Evolutionary conservation across 35 echinoderm and acorn worm genomes (phyloP).

Genomic region (Diadema setosum): DNA sequence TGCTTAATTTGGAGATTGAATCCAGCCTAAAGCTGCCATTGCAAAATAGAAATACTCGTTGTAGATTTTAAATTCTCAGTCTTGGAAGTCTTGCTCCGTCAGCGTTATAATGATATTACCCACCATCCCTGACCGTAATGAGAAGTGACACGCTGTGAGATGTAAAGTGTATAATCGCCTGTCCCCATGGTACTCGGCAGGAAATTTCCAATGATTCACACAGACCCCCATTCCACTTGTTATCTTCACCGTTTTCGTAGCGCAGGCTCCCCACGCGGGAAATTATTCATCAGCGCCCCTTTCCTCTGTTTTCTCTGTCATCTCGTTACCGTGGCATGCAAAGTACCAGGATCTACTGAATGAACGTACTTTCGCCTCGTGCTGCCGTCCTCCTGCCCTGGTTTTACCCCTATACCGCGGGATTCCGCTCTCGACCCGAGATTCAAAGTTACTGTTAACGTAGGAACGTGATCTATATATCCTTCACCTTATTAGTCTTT

Average conservation of each 20-base stretch:
- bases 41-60: too few relatives aligned
- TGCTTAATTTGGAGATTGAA: too few relatives aligned
- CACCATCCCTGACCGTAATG: not conserved
- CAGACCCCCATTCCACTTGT: not conserved
- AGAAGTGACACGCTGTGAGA: not conserved
- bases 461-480: too few relatives aligned
- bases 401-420: not conserved
- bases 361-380: not conserved
- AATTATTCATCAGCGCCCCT: slow-evolving; percentile 11
- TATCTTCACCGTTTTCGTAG: not conserved
- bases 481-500: too few relatives aligned
- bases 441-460: too few relatives aligned
- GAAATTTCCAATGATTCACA: slow-evolving; percentile 21
- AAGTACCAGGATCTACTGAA: not conserved
- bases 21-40: too few relatives aligned
- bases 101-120: not conserved
- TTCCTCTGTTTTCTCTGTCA: slow-evolving; percentile 13
- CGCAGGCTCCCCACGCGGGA: not conserved
- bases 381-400: not conserved
- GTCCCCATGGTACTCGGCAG: not conserved
- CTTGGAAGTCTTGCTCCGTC: not conserved
- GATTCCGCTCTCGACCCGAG: slow-evolving; percentile 5
- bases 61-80: not conserved
- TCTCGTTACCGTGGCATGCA: not conserved
- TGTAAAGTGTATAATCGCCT: slow-evolving; percentile 11